Base-by-base conservation (phyloP, 2,113 vertebrate genomes). In the Stegostoma tigrinum region DNA sequence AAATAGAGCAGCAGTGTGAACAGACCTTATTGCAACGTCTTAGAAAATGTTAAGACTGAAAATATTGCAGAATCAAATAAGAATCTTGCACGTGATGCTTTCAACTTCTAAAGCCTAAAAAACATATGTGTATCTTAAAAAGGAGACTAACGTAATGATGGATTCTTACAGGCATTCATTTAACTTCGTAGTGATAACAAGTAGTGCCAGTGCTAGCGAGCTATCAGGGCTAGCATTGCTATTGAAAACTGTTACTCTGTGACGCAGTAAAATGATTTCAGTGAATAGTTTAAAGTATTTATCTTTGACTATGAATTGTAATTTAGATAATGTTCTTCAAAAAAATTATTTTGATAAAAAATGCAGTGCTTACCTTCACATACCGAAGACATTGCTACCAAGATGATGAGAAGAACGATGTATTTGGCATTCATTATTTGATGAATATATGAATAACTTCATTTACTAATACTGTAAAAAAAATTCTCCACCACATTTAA, bases 341-440 rank as follows among this genome's bases (percentile, higher is more conserved):
- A 21, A 87, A 10, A 21, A 91, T 67, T 38, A 38, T 64, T 3
- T 27, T 72, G 34, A 24, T 95, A 95, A 95, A 95, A 90, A 75
- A 95, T 95, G 42, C 42, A 95, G 38, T 45, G 23, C 94, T 95
- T 95, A 95, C 94, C 94, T 95, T 95, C 45, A 48, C 94, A 95
- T 95, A 45, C 68, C 75, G 94, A 72, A 72, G 94, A 72, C 68
- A 95, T 72, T 48, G 67, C 70, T 95, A 95, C 52, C 94, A 95
- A 75, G 48, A 95, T 72, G 94, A 42, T 95, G 75, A 95, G 94
- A 95, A 95, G 68, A 95, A 72, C 67, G 23, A 95, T 72, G 68
- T 95, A 95, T 72, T 95, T 95, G 52, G 66, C 94, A 72, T 95
- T 72, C 94, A 95, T 95, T 95, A 95, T 95, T 95, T 95, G 94